A percentile compares a stretch with the other conserved stretches of the same genome.
These are phyloP conservation scores for Spialia ferax DNA, from an alignment of 2,888 invertebrate genomes.

Conservation along the genomic window DNA sequence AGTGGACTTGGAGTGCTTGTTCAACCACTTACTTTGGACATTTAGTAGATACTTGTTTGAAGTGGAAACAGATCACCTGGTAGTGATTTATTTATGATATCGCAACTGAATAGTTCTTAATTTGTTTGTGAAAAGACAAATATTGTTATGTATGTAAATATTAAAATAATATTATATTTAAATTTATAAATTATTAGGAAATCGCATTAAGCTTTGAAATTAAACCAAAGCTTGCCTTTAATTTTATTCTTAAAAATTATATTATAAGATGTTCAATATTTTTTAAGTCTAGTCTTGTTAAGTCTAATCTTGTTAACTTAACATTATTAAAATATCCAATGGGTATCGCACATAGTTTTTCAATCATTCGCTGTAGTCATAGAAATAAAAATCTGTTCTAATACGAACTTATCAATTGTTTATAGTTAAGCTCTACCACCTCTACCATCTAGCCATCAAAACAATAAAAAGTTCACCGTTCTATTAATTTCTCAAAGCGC, in stretches of 20 bases:
- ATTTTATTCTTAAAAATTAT: too few species aligned
- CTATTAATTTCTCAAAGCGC: neutral
- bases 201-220: too few species aligned
- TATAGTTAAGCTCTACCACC: too few species aligned
- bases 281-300: neutral
- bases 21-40: constrained; percentile 36
- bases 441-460: neutral
- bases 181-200: neutral
- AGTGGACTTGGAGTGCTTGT: constrained; percentile 28
- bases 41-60: constrained; percentile 34
- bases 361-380: neutral
- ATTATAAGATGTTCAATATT: too few species aligned
- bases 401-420: neutral
- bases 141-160: neutral
- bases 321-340: too few species aligned
- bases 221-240: too few species aligned
- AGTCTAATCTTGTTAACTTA: neutral
- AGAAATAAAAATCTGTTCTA: neutral
- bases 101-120: neutral
- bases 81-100: neutral
- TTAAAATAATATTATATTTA: neutral
- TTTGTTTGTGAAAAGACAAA: neutral
- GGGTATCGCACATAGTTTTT: neutral
- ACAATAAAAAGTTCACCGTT: neutral
- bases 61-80: constrained; percentile 22